Conservation (phyloP, 1,140 invertebrate species). For the Ericerus pela region DNA sequence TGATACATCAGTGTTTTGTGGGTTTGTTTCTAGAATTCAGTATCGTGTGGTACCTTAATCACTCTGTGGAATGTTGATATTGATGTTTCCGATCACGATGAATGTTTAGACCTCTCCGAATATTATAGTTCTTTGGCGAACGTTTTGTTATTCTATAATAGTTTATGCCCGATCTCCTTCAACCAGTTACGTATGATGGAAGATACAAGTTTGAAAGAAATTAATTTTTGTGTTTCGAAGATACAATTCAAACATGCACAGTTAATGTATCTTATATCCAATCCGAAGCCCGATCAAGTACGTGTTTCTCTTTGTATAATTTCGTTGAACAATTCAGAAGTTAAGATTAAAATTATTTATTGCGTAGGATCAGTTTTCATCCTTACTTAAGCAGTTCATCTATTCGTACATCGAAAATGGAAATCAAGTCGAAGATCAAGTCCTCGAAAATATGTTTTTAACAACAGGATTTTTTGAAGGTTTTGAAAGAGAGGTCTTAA, state of each 20-base stretch:
- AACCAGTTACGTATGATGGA: neutral
- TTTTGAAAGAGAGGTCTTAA: neutral
- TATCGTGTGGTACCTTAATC: too few species aligned
- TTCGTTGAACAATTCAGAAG: neutral
- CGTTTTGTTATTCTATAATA: neutral
- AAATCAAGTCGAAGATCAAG: neutral
- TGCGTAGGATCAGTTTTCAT: constrained; percentile 3
- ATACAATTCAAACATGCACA: neutral
- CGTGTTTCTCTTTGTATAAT: neutral
- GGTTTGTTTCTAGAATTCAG: too few species aligned
- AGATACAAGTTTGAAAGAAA: neutral
- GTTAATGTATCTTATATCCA: neutral
- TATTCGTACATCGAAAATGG: neutral
- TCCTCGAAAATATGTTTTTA: neutral
- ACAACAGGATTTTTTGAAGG: constrained; percentile 2
- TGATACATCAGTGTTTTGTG: too few species aligned
- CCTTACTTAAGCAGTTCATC: neutral
- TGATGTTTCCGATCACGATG: too few species aligned
- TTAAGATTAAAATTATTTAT: too few species aligned
- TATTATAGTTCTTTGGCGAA: neutral
- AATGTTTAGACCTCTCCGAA: neutral
- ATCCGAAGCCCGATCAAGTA: neutral
- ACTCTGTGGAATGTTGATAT: too few species aligned
- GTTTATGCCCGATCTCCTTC: neutral
- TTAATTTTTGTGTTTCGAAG: neutral